phyloP scores from a whole-genome alignment of 2,113 vertebrate genomes.

The Neodon shergylaensis region DNA sequence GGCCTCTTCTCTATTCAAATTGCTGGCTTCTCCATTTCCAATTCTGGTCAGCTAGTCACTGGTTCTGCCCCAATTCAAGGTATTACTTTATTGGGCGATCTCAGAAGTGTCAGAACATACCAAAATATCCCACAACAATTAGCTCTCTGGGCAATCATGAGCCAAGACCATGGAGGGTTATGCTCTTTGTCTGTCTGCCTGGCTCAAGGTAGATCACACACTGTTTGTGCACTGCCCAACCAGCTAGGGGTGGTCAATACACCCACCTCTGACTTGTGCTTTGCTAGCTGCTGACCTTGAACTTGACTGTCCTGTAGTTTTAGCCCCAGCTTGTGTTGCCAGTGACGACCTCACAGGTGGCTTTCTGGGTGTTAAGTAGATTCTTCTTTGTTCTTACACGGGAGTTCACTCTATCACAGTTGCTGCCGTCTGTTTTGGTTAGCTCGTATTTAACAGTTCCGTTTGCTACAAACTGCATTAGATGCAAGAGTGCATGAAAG shows the following conservation, averaged over 20 bases:
- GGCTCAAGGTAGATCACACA: neutral
- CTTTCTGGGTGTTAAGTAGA: neutral
- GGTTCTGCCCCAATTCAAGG: no score
- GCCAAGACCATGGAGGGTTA: neutral
- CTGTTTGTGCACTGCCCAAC: no score
- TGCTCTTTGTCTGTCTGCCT: neutral
- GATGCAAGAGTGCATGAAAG: neutral
- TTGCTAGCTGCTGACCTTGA: neutral
- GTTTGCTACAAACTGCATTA: neutral
- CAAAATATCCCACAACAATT: neutral
- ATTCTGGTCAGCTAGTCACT: no score
- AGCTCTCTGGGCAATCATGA: neutral
- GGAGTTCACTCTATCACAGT: neutral
- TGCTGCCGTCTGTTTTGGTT: neutral
- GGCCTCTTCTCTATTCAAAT: no score
- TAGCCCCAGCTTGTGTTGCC: neutral
- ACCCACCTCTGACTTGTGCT: neutral
- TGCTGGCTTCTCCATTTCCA: no score
- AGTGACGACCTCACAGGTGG: neutral
- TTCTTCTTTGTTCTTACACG: neutral
- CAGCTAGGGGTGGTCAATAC: neutral
- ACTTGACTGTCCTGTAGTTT: neutral
- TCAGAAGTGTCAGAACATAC: no score
- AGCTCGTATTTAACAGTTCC: neutral
- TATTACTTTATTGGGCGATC: no score